A percentile compares a stretch with the other conserved stretches of the same genome.
phyloP scores from a whole-genome alignment of 2,113 vertebrate genomes.

The Notarius lentiginosus region DNA sequence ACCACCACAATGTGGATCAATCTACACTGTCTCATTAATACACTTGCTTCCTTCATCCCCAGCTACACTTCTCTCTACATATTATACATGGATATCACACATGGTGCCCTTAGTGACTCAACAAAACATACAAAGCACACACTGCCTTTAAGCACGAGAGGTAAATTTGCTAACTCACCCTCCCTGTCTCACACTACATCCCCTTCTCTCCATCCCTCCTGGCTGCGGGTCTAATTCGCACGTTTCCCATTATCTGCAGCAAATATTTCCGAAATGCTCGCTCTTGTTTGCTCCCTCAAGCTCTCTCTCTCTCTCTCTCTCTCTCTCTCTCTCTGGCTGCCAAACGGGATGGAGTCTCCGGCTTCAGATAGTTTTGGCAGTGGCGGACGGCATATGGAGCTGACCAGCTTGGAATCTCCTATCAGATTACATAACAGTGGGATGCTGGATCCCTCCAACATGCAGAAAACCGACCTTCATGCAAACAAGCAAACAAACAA shows the following conservation, averaged over 20 bases:
- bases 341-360: conserved; percentile 59
- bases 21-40: conserved; percentile 31
- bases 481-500: conserved; percentile 63
- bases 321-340: conserved; percentile 51
- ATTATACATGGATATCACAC: not conserved
- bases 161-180: conserved; percentile 45
- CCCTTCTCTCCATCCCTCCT: conserved; percentile 38
- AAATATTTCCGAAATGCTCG: conserved; percentile 56
- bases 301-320: conserved; percentile 30
- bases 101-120: conserved; percentile 29
- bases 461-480: conserved; percentile 64
- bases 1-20: not conserved
- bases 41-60: conserved; percentile 37
- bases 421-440: conserved; percentile 76
- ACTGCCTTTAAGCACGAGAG: conserved; percentile 13
- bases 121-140: conserved; percentile 19
- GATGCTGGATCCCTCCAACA: conserved; percentile 67
- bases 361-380: conserved; percentile 71
- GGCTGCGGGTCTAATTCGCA: conserved; percentile 56
- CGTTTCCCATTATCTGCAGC: conserved; percentile 60
- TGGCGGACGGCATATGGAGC: conserved; percentile 68
- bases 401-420: conserved; percentile 74
- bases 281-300: conserved; percentile 55
- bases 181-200: conserved; percentile 58
- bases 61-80: not conserved